Percentiles rank a stretch among this genome's conserved stretches.
Evolutionary conservation across 2,113 vertebrate genomes (phyloP).

Genomic region (Sceloporus tristichus): DNA sequence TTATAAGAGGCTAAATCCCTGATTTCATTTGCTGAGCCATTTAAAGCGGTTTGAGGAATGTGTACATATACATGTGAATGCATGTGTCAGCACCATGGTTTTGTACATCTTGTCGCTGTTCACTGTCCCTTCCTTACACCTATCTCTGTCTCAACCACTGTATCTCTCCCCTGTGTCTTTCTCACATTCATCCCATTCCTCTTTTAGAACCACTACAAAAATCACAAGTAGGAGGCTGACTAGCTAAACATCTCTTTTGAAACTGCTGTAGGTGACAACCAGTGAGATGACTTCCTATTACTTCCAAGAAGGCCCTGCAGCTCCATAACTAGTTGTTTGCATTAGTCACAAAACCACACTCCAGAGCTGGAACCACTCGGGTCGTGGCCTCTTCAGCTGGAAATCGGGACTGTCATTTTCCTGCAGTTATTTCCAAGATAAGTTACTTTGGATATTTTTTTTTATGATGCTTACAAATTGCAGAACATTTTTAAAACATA

Average conservation of each 20-base stretch:
- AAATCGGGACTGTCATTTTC: conserved; percentile 27
- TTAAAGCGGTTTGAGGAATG: not conserved
- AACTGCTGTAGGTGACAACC: rapidly evolving
- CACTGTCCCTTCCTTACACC: not conserved
- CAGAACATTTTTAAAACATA: too few species aligned
- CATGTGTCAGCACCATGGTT: not conserved
- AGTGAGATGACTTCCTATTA: conserved; percentile 31
- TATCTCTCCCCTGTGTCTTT: not conserved
- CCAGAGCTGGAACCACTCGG: not conserved
- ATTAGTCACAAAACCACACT: not conserved
- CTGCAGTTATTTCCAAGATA: conserved; percentile 66
- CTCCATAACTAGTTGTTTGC: not conserved
- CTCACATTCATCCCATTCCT: not conserved
- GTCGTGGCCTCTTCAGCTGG: not conserved
- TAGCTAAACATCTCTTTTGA: not conserved
- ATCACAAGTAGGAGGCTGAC: not conserved
- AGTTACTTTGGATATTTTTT: conserved; percentile 58
- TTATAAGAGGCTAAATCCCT: too few species aligned
- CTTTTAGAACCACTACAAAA: not conserved
- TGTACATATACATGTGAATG: too few species aligned
- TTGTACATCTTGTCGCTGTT: not conserved
- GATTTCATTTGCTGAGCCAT: too few species aligned
- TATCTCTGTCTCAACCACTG: too few species aligned
- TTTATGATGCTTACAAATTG: conserved; percentile 63
- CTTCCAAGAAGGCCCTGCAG: not conserved